phyloP scores from a whole-genome alignment of 2,113 vertebrate species.

The Odontesthes bonariensis region DNA sequence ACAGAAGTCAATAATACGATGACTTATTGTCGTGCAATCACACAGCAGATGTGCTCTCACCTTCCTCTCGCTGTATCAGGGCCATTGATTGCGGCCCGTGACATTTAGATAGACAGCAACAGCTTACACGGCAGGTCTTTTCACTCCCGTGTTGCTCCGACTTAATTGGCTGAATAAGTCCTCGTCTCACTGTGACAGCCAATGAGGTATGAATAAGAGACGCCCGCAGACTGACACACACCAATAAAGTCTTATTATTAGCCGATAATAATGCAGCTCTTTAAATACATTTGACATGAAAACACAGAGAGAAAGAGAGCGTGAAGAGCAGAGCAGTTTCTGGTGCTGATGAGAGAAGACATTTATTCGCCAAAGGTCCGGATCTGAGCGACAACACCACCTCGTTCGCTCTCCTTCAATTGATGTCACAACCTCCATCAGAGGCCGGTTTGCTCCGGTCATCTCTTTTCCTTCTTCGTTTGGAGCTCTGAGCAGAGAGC shows the following conservation, averaged over 20 bases:
- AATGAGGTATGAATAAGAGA: slow-evolving; percentile 50
- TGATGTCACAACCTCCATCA: slow-evolving; percentile 65
- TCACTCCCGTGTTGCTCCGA: slow-evolving; percentile 13
- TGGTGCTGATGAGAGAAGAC: slow-evolving; percentile 28
- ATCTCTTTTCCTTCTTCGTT: slow-evolving; percentile 9
- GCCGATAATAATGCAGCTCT: background rate
- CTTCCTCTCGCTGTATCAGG: background rate
- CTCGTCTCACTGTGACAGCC: slow-evolving; percentile 29
- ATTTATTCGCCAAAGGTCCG: slow-evolving; percentile 19
- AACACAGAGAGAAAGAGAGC: background rate
- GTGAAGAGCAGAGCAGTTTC: slow-evolving; percentile 16
- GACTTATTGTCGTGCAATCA: background rate
- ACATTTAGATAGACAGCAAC: slow-evolving; percentile 38
- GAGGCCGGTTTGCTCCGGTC: slow-evolving; percentile 29
- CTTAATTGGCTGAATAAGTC: slow-evolving; percentile 59
- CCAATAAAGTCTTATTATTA: background rate
- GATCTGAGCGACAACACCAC: slow-evolving; percentile 16
- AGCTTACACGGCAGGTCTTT: slow-evolving; percentile 18
- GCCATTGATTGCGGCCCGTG: slow-evolving; percentile 25
- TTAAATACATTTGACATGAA: background rate
- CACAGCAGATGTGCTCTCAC: slow-evolving; percentile 1
- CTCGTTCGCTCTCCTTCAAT: slow-evolving; percentile 36
- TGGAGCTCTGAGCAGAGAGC: background rate
- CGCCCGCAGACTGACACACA: slow-evolving; percentile 15
- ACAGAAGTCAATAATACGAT: background rate